Evolutionary conservation across 2,113 vertebrate genomes (phyloP), one percentile per base, ranked within the genome.

Genomic region (Aegithalos caudatus): DNA sequence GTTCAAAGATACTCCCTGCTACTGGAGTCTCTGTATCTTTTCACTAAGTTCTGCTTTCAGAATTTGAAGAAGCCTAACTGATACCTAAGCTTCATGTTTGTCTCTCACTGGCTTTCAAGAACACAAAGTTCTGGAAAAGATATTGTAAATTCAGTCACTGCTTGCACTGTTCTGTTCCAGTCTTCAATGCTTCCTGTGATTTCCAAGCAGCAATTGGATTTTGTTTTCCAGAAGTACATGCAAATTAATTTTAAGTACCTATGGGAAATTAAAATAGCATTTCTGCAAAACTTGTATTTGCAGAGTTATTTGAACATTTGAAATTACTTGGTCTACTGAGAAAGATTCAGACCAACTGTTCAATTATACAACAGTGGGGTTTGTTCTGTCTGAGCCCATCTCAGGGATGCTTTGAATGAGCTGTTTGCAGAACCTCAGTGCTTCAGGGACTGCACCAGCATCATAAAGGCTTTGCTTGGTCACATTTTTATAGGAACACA

Each of bases 221-320:
- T 93, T 88, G 45, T 65, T 92, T 94, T 77, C 56, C 58, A 81
- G 71, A 77, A 50, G 24, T 62, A 42, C 58, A 56, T 21, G 37
- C 38, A 96, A 90, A 96, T 88, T 92, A 80, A 80, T 80, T 93
- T 85, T 45, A 69, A 83, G 33, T 70, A 78, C 35, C 33, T 74
- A 9, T 71, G 72, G 65, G 83, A 94, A 91, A 94, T 88, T 44
- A 77, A 65, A 83, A 9, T 5, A 66, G 9, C 38, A 62, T 48
- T 81, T 83, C 91, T 88, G 47, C 47, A 64, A 57, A 87, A 76
- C 42, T 69, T 58, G 14, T 40, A 57, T 69, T 85, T 88, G 56
- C 71, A 56, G 45, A 20, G 42, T 67, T 92, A 81, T 27, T 42
- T 71, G 60, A 92, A 74, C 10, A 4, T 77, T 81, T 62, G 72